Evolutionary conservation across 37 sponge, comb jelly and placozoan genomes (phyloP), one percentile per base, ranked within the genome.

Genomic region (Aplysina aerophoba): DNA sequence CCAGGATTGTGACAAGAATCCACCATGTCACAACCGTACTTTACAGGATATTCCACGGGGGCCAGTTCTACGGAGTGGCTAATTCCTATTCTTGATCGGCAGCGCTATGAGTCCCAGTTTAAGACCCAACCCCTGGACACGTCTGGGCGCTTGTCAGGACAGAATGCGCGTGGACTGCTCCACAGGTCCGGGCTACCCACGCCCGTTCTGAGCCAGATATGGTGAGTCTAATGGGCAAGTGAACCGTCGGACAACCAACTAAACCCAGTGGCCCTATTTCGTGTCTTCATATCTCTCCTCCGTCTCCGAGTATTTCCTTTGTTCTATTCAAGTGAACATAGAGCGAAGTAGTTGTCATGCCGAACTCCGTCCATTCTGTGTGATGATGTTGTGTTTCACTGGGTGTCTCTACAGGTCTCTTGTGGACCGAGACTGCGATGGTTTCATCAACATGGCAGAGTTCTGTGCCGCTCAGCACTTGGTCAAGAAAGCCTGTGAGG

Each of bases 371-470:
- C 50, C 50, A 3, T 3, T 44, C 8, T 44, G 50, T 44, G 50
- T 44, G 6, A 8, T 28, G 65, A 12, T 24, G 28, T 63, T 5
- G 22, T 40, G 22, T 24, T 53, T 22, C 17, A 21, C 3, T 22
- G n/a, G 36, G 4, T 31, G 36, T 31, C 27, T 81, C 17, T 64
- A 17, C 63, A 90, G 91, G 91, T 83, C 55, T 11, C 33, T 54
- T 34, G 89, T 86, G 50, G 93, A 92, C 41, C 55, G 44, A 30
- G 89, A 92, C 73, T 22, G 41, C 50, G 89, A 92, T 86, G 93
- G 93, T 14, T 33, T 55, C 39, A 89, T 92, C 59, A 89, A 92
- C 64, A 20, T 81, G 33, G 15, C 73, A 21, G 88, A 92, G 79
- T 92, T 87, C 55, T 80, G 85, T 39, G 55, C 72, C 11, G 93